Percentiles rank a stretch among this genome's conserved stretches.
Evolutionary conservation across 2,113 vertebrate genomes (phyloP).

Genomic region (Barnardius zonarius): DNA sequence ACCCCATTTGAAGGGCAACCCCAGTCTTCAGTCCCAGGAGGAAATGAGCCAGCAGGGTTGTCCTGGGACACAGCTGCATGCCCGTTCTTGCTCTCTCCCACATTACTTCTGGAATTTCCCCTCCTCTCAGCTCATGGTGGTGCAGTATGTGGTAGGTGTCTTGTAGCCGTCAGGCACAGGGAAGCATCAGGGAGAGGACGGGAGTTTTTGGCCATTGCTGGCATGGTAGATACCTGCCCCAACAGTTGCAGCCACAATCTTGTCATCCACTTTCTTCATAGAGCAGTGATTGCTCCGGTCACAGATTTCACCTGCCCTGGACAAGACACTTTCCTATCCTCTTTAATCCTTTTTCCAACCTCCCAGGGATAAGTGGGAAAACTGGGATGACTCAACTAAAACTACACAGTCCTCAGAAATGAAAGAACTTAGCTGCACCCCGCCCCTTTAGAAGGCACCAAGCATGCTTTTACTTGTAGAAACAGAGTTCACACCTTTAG

Average conservation of each 20-base stretch:
- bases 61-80: conserved; percentile 21
- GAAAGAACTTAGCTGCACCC: not conserved
- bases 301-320: not conserved
- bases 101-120: conserved; percentile 50
- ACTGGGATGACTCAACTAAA: not conserved
- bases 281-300: not conserved
- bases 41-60: conserved; percentile 7
- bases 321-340: not conserved
- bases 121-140: not conserved
- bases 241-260: not conserved
- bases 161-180: fast-evolving
- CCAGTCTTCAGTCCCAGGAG: not conserved
- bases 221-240: not conserved
- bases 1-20: not conserved
- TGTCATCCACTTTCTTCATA: not conserved
- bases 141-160: conserved; percentile 31
- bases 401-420: not conserved
- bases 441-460: not conserved
- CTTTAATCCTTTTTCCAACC: not conserved
- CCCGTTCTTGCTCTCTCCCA: conserved; percentile 41
- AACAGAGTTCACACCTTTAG: not conserved
- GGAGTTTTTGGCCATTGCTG: not conserved
- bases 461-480: not conserved
- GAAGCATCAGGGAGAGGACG: not conserved
- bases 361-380: not conserved